A percentile compares a stretch with the other conserved stretches of the same genome.
Conservation (phyloP, 2,113 vertebrate species). For the Melanostigma gelatinosum region DNA sequence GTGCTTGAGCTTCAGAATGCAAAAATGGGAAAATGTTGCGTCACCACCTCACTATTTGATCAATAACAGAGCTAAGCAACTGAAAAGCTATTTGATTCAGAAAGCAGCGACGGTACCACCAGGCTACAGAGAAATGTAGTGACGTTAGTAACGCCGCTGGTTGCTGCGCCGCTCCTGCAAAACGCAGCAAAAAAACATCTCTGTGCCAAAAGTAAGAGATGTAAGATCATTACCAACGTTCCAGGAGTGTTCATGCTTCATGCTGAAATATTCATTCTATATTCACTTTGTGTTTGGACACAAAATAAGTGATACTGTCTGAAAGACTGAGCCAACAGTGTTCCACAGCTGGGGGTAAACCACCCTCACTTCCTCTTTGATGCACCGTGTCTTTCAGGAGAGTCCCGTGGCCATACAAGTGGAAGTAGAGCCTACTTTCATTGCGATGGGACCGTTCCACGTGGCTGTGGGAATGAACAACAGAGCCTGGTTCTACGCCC, state of each 20-base stretch:
- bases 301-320: too few relatives aligned
- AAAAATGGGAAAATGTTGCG: too few relatives aligned
- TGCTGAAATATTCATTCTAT: too few relatives aligned
- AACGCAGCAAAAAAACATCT: too few relatives aligned
- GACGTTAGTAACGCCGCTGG: not conserved
- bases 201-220: too few relatives aligned
- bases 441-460: slow-evolving; percentile 93
- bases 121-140: not conserved
- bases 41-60: too few relatives aligned
- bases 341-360: not conserved
- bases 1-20: too few relatives aligned
- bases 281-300: too few relatives aligned
- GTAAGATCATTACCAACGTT: too few relatives aligned
- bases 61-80: not conserved
- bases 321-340: too few relatives aligned
- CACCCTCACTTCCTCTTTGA: not conserved
- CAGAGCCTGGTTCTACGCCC: slow-evolving; percentile 95
- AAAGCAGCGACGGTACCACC: not conserved
- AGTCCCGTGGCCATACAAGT: slow-evolving; percentile 88
- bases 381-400: slow-evolving; percentile 81
- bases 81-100: not conserved
- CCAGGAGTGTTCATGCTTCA: too few relatives aligned
- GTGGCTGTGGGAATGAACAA: slow-evolving; percentile 98
- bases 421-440: slow-evolving; percentile 94
- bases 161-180: not conserved